Base-by-base conservation (phyloP, 2,113 vertebrate species). In the Chinchilla lanigera region DNA sequence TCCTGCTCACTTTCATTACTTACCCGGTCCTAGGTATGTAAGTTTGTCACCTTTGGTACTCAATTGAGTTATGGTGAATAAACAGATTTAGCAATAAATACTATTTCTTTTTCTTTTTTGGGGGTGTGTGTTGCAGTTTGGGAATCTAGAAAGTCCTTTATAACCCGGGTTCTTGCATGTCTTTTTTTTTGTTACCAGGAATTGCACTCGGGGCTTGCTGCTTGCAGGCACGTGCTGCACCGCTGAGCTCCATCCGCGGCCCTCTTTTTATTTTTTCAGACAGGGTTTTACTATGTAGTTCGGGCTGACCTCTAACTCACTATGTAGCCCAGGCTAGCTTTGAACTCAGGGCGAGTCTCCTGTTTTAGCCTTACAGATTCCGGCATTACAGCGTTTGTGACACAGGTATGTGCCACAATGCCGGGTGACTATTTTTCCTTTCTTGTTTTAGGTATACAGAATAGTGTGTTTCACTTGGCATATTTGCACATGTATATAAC, bases 61-160 rank as follows among this genome's bases (percentile, higher is more conserved):
- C 94, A 80, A 50, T n/a, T 6, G 7, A 86, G 90, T 33, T 67
- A 65, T 17, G 86, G 0, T 41, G 69, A 93, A 85, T 81, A 33
- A 93, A 88, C 75, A 33, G 90, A 83, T 61, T 71, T 93, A 71
- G 35, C 82, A 85, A 60, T 77, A 81, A 94, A 60, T 26, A 16
- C 50, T 89, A 50, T 33, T 47, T 35, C 69, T 88, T 93, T 63
- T 41, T 26, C 60, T 61, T 61, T 61, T 26, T 61, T 24, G 20
- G 58, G 22, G 22, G 58, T 7, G 58, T 20, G 58, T 7, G 19
- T 20, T 58, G 56, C 56, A 58, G 56, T 24, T 22, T 60, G 58
- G 60, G 60, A 26, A 61, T 22, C 24, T 9, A 61, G 60, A 61
- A 61, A 22, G 60, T 26, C 24, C 60, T 61, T 26, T 61, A 61